Base-by-base conservation (phyloP, 2,113 vertebrate species). In the Cinclus cinclus region DNA sequence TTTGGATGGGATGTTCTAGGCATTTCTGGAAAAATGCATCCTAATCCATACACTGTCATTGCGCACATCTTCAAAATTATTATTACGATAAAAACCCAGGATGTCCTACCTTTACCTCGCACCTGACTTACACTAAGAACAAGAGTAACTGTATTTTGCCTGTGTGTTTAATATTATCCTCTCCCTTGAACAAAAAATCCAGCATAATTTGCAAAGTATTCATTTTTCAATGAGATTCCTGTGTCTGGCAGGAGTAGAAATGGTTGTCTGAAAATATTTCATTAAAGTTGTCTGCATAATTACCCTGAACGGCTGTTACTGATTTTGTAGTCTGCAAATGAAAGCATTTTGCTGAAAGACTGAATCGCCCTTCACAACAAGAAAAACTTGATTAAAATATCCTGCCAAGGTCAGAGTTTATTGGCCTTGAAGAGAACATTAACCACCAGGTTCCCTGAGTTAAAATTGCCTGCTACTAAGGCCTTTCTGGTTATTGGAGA, bases 371-470 rank as follows among this genome's bases (percentile, higher is more conserved):
- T 93, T 95, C 68, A 67, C 17, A 42, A 53, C 50, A 63, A 16
- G 33, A 88, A 73, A 89, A 83, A 46, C 1, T 1, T 59, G 39
- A 77, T 80, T 91, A 69, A 91, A 93, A 73, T 65, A 90, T 33
- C 27, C 39, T 82, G 39, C 18, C 74, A 90, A 88, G 63, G 84
- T 92, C 50, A n/a, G 70, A 88, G 27, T 92, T 93, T 96, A 90
- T 80, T 94, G 71, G 27, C 85, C 74, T 89, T 85, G 89, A 95
- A 85, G 35, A 85, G 67, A 91, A 83, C 39, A 80, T 80, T 63
- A 91, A 24, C 53, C 39, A 88, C 56, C 42, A 47, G 24, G 50
- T 83, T 90, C 50, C 10, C 59, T 74, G 63, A 88, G 78, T 80
- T 80, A 67, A 50, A 94, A 25, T 6, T 76, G 21, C 59, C 42